phyloP scores from a whole-genome alignment of 2,797 vertebrate genomes.

The Falco concolor region DNA sequence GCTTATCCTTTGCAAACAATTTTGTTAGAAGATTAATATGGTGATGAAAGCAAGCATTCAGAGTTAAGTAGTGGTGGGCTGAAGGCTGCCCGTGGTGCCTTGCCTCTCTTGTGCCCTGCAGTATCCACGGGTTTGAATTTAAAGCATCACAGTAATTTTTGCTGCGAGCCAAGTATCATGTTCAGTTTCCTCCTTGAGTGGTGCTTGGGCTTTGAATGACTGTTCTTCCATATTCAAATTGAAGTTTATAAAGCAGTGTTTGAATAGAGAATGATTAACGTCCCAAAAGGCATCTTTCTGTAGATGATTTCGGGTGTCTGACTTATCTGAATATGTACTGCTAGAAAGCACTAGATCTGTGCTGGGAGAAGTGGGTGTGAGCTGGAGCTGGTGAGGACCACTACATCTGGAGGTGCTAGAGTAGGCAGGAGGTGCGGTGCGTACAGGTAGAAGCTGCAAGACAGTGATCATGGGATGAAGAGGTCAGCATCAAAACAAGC shows the following conservation, averaged over 20 bases:
- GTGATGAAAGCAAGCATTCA: background rate
- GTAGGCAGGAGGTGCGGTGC: fast-evolving
- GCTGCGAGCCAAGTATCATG: background rate
- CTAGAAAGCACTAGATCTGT: background rate
- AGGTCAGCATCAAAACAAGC: background rate
- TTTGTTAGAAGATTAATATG: background rate
- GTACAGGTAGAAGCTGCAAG: background rate
- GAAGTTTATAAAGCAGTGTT: background rate
- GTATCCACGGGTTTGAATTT: background rate
- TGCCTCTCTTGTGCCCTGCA: fast-evolving
- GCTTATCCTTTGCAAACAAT: background rate
- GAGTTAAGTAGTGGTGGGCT: background rate
- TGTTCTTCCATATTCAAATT: background rate
- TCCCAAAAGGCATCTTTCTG: background rate
- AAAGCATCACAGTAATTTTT: fast-evolving
- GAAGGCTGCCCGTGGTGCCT: background rate
- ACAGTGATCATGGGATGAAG: fast-evolving
- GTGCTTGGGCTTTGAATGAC: background rate
- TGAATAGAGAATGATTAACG: background rate
- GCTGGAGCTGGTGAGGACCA: background rate
- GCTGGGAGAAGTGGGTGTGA: background rate
- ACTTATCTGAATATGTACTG: fast-evolving
- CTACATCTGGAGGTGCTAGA: background rate
- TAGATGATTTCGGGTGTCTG: background rate
- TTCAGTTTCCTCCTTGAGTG: background rate